Evolutionary conservation across 2,113 vertebrate species (phyloP).

Genomic region (Takifugu flavidus): DNA sequence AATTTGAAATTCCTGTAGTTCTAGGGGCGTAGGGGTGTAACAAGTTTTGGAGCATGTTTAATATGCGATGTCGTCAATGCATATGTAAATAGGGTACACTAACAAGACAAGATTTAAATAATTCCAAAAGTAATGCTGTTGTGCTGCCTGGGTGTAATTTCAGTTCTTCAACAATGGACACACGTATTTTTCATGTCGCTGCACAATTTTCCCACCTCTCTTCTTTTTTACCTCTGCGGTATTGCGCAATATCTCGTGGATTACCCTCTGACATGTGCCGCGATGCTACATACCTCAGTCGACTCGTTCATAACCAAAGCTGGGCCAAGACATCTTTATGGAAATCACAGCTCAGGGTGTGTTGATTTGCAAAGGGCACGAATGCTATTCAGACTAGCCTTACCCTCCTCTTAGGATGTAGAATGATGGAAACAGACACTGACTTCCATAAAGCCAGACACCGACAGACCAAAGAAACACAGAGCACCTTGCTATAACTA

Average conservation of each 20-base stretch:
- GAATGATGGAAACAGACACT: conserved; percentile 27
- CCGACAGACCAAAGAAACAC: conserved; percentile 65
- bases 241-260: conserved; percentile 31
- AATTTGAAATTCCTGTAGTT: not conserved
- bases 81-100: no score
- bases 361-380: conserved; percentile 71
- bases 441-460: conserved; percentile 55
- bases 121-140: no score
- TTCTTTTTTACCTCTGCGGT: not conserved
- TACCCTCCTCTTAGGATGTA: conserved; percentile 23
- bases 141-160: no score
- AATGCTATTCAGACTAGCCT: conserved; percentile 34
- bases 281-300: conserved; percentile 72
- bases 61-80: not conserved
- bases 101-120: no score
- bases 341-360: conserved; percentile 62
- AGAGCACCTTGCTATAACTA: conserved; percentile 73
- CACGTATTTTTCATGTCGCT: conserved; percentile 34
- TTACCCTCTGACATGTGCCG: conserved; percentile 74
- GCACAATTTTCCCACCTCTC: conserved; percentile 34
- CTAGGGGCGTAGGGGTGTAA: not conserved
- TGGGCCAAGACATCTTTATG: conserved; percentile 67
- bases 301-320: conserved; percentile 70
- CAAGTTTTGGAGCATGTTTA: not conserved
- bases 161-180: conserved; percentile 1